Percentiles rank a stretch among this genome's conserved stretches.
Evolutionary conservation across 2,113 vertebrate genomes (phyloP).

Genomic region (Hippotragus niger): DNA sequence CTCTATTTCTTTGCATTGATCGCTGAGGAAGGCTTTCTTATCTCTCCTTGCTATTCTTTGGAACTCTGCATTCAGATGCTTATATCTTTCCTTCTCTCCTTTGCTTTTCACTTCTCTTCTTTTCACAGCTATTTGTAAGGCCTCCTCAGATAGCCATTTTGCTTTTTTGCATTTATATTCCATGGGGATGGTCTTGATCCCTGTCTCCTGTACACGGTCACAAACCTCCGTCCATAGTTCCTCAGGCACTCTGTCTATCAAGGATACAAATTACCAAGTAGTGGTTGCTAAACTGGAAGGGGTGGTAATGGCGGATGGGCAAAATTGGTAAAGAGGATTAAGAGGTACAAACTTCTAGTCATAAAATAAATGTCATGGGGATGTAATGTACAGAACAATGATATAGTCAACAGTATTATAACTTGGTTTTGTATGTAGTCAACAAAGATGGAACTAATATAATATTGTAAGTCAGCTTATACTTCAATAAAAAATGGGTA

Average conservation of each 20-base stretch:
- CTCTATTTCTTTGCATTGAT: no score
- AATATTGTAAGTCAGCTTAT: not conserved
- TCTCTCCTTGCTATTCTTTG: no score
- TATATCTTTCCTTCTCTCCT: no score
- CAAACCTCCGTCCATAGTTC: accelerated
- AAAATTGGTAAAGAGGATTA: not conserved
- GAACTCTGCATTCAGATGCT: no score
- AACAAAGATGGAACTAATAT: not conserved
- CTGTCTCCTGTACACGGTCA: no score
- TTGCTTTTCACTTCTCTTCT: no score
- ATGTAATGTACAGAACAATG: not conserved
- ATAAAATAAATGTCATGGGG: not conserved
- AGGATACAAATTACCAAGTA: not conserved
- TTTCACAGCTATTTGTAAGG: no score
- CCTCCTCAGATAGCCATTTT: no score
- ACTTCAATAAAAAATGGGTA: not conserved
- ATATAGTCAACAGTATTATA: not conserved
- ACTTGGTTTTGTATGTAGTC: not conserved
- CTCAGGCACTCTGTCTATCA: no score
- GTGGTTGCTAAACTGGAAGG: not conserved
- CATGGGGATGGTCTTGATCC: no score
- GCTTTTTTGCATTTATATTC: no score
- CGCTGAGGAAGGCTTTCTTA: no score
- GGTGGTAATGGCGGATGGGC: not conserved
- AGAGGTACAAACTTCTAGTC: not conserved